Evolutionary conservation across 2,888 invertebrate genomes (phyloP).

Genomic region (Marasmarcha lunaedactyla): DNA sequence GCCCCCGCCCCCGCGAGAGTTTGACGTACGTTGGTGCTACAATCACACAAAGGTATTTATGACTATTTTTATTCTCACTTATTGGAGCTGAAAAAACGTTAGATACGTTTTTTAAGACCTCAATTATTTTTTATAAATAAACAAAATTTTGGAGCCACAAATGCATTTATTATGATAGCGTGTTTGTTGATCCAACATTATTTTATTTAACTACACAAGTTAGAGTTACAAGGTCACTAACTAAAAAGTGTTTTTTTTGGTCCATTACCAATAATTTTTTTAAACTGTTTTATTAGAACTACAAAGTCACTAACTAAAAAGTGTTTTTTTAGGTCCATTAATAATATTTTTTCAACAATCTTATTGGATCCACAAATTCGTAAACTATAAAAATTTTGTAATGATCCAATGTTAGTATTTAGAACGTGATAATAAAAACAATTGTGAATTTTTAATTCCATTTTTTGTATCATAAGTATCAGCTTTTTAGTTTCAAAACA

Average conservation of each 20-base stretch:
- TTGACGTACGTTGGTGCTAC: constrained; percentile 6
- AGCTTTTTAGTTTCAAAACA: constrained; percentile 9
- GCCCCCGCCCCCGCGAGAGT: constrained; percentile 7
- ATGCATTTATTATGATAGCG: constrained; percentile 4
- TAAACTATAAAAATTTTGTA: constrained; percentile 4
- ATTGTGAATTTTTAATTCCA: constrained; percentile 7
- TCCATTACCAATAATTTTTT: too few species aligned
- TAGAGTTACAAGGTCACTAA: constrained; percentile 9
- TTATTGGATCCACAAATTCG: constrained; percentile 11
- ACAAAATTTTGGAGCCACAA: background rate
- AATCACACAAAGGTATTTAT: constrained; percentile 10
- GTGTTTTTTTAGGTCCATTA: constrained; percentile 5
- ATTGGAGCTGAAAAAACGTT: constrained; percentile 3
- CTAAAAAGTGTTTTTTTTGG: too few species aligned
- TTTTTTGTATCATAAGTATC: constrained; percentile 7
- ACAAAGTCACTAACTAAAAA: too few species aligned
- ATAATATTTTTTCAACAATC: constrained; percentile 1
- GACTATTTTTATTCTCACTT: constrained; percentile 8
- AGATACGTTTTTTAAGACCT: constrained; percentile 8
- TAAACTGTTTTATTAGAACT: too few species aligned
- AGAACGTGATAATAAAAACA: constrained; percentile 3
- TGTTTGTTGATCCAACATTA: constrained; percentile 9
- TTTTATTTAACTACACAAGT: constrained; percentile 8
- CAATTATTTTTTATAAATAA: constrained; percentile 6
- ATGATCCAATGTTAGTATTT: constrained; percentile 4